Conservation (phyloP, 2,113 vertebrate species). For the Aspiorhynchus laticeps region DNA sequence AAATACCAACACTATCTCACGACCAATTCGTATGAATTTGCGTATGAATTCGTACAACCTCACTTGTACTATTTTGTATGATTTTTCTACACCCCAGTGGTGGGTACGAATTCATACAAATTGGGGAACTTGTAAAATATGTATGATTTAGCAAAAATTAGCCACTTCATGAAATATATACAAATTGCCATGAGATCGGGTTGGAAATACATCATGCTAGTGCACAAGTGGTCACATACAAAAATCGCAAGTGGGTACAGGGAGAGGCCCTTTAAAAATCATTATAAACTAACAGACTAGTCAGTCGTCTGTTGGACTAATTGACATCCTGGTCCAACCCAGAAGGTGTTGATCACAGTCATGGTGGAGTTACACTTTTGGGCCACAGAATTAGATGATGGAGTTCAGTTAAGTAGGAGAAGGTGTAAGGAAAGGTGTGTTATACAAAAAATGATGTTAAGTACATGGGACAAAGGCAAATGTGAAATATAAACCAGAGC, state of each 20-base stretch:
- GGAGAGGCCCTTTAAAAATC: background rate
- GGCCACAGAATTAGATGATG: conserved; percentile 14
- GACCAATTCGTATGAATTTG: too few relatives aligned
- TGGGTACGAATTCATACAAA: too few relatives aligned
- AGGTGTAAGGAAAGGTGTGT: background rate
- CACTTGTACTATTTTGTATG: too few relatives aligned
- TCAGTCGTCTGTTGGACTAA: conserved; percentile 51
- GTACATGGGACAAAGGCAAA: conserved; percentile 57
- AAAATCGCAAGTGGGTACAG: background rate
- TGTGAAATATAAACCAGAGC: conserved; percentile 60
- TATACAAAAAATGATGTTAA: background rate
- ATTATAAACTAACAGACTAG: background rate
- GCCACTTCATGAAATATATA: too few relatives aligned
- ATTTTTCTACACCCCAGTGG: too few relatives aligned
- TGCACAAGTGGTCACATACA: background rate
- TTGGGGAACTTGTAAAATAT: too few relatives aligned
- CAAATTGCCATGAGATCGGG: too few relatives aligned
- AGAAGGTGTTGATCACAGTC: background rate
- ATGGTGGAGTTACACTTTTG: conserved; percentile 21
- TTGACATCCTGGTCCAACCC: conserved; percentile 40
- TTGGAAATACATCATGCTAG: background rate
- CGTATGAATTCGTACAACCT: too few relatives aligned
- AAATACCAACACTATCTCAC: too few relatives aligned
- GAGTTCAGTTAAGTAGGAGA: background rate
- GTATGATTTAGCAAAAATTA: too few relatives aligned